Evolutionary conservation across 2,113 vertebrate genomes (phyloP).

Genomic region (Pelusios castaneus): DNA sequence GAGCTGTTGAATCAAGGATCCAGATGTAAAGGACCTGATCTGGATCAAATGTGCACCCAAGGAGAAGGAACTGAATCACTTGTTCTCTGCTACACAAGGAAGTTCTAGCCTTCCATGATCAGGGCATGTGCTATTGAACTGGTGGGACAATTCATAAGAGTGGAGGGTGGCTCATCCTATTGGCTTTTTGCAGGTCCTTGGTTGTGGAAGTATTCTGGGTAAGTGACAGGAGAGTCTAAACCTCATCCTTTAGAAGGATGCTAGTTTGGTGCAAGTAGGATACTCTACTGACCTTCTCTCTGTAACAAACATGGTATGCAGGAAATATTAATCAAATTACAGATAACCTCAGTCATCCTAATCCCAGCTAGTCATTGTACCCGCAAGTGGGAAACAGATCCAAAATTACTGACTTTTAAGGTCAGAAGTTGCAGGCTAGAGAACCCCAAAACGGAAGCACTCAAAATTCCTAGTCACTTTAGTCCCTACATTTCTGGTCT

Average conservation of each 20-base stretch:
- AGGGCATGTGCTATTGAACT: not conserved
- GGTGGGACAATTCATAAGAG: not conserved
- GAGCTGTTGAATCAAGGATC: not conserved
- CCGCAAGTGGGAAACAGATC: not conserved
- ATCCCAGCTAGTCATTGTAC: not conserved
- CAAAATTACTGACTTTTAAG: not conserved
- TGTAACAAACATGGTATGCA: not conserved
- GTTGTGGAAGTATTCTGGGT: accelerated
- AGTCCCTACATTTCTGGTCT: not conserved
- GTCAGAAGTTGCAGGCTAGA: no score
- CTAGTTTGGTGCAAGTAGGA: not conserved
- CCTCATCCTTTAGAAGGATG: not conserved
- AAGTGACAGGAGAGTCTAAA: not conserved
- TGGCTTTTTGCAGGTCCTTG: not conserved
- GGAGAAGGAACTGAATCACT: not conserved
- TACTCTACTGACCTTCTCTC: accelerated
- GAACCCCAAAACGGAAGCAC: not conserved
- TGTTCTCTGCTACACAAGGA: not conserved
- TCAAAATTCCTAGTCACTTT: not conserved
- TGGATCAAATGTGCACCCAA: not conserved
- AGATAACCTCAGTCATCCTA: not conserved
- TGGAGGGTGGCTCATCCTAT: not conserved
- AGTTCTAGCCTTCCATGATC: not conserved
- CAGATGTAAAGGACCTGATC: accelerated
- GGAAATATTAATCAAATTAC: not conserved